phyloP scores from a whole-genome alignment of 2,113 vertebrate species.

The Pelmatolapia mariae region DNA sequence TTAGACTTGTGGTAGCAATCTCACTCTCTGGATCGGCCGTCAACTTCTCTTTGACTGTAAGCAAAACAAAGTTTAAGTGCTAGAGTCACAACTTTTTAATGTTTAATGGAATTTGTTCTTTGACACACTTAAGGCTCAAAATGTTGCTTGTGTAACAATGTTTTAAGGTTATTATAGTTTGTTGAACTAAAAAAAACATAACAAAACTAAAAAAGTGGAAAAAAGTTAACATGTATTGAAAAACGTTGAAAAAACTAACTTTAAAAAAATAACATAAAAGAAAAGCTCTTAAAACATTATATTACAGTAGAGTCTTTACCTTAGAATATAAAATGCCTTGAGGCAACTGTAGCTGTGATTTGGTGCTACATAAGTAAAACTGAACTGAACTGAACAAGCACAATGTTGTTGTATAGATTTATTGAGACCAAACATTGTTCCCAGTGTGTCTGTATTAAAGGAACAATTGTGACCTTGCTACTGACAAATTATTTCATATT shows the following conservation, averaged over 20 bases:
- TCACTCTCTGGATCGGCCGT: constrained; percentile 98
- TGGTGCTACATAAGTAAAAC: neutral
- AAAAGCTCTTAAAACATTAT: neutral
- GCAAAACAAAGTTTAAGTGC: neutral
- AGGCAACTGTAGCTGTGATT: neutral
- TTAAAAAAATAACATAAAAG: neutral
- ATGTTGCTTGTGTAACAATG: neutral
- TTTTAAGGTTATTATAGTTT: neutral
- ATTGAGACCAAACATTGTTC: neutral
- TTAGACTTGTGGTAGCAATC: constrained; percentile 95
- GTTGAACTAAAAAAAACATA: neutral
- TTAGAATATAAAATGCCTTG: neutral
- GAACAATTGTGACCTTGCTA: neutral
- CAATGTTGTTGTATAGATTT: neutral
- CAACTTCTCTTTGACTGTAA: constrained; percentile 94
- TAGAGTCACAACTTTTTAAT: neutral
- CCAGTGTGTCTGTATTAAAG: neutral
- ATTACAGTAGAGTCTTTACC: neutral
- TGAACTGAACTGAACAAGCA: neutral
- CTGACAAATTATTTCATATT: neutral
- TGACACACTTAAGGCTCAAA: neutral
- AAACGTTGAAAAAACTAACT: neutral
- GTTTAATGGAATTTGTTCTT: neutral
- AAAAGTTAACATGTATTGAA: neutral
- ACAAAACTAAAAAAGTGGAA: neutral